These are phyloP conservation scores for Dasysyrphus tricinctus DNA, from an alignment of 2,888 invertebrate genomes.

Conservation along the genomic window DNA sequence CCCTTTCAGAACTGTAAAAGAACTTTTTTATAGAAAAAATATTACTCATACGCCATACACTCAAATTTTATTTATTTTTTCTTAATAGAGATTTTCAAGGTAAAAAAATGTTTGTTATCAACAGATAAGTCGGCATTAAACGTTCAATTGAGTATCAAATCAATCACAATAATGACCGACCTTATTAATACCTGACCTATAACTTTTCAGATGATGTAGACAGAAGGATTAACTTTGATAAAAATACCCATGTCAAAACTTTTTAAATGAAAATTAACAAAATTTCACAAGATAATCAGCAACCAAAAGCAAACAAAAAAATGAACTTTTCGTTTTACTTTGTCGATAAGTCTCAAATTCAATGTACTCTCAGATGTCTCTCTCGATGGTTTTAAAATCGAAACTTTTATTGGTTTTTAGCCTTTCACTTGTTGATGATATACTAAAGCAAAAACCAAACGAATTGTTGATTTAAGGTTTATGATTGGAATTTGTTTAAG, in stretches of 20 bases:
- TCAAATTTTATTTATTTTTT: too few species aligned
- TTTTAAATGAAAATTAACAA: neutral
- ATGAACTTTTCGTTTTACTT: neutral
- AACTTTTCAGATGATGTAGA: neutral
- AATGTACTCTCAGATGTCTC: neutral
- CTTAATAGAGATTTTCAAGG: too few species aligned
- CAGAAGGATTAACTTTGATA: neutral
- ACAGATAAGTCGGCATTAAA: too few species aligned
- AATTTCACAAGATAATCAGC: neutral
- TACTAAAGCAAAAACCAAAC: neutral
- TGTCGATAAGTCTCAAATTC: neutral
- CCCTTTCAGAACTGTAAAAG: too few species aligned
- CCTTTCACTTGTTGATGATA: neutral
- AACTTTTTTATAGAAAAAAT: too few species aligned
- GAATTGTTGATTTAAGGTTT: neutral
- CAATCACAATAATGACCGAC: neutral
- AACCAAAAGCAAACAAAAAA: neutral
- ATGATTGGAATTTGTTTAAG: neutral
- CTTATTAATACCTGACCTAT: neutral
- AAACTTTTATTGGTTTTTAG: neutral
- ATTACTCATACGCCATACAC: too few species aligned
- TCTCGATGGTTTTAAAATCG: neutral
- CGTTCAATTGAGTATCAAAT: neutral
- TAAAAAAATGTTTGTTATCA: too few species aligned
- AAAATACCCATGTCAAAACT: neutral